A percentile compares a stretch with the other conserved stretches of the same genome.
Evolutionary conservation across 2,888 invertebrate genomes (phyloP).

Genomic region (Xestia c-nigrum): DNA sequence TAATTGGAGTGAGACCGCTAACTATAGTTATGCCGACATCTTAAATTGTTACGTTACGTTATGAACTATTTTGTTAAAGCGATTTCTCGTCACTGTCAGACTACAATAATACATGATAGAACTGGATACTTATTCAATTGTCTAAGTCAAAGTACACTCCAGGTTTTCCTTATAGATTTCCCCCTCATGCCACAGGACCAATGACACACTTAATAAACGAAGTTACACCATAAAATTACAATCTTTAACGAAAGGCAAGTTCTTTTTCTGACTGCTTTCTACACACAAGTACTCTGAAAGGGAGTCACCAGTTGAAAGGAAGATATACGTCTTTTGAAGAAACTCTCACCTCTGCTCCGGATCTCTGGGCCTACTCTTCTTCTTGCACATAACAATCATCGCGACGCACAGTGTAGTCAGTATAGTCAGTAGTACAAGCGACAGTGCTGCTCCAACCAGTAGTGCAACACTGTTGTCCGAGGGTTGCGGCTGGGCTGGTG

Average conservation of each 20-base stretch:
- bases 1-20: background rate
- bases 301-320: background rate
- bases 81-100: background rate
- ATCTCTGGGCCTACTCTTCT: constrained; percentile 81
- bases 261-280: background rate
- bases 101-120: background rate
- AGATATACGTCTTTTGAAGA: background rate
- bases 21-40: background rate
- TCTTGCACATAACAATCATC: constrained; percentile 87
- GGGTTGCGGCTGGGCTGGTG: constrained; percentile 70
- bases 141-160: background rate
- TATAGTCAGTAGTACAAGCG: constrained; percentile 86
- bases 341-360: constrained; percentile 80
- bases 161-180: background rate
- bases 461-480: constrained; percentile 84
- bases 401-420: constrained; percentile 87
- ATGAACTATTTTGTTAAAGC: too few species aligned
- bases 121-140: background rate
- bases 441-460: constrained; percentile 84
- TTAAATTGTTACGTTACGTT: background rate
- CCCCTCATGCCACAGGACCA: background rate
- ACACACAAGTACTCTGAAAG: background rate
- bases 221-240: too few species aligned
- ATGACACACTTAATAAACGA: too few species aligned
- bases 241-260: background rate